These are phyloP conservation scores for Cephus rjabovi DNA, from an alignment of 2,888 invertebrate genomes.

Conservation along the genomic window DNA sequence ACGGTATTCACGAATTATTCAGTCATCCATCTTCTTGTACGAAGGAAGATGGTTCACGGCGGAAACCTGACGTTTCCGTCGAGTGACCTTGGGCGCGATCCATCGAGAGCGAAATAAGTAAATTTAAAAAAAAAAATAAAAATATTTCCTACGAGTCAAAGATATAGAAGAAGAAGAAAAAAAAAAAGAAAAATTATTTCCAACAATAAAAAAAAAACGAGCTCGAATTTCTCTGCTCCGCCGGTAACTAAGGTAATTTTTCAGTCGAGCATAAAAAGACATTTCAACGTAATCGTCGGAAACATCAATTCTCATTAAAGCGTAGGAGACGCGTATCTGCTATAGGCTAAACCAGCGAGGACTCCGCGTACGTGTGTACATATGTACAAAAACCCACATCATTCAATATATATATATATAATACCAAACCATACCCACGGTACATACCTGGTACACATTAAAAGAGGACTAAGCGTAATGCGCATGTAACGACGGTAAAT, in stretches of 20 bases:
- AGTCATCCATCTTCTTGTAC: slow-evolving; percentile 1
- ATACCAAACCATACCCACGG: not conserved
- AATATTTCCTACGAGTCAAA: not conserved
- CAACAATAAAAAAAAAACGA: not conserved
- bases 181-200: too few species aligned
- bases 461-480: not conserved
- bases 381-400: not conserved
- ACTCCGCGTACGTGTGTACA: not conserved
- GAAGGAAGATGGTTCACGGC: not conserved
- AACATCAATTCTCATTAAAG: slow-evolving; percentile 59
- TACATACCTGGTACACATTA: slow-evolving; percentile 5
- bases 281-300: slow-evolving; percentile 57
- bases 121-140: not conserved
- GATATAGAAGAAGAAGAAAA: not conserved
- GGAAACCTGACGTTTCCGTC: not conserved
- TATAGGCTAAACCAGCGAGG: slow-evolving; percentile 26
- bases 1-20: not conserved
- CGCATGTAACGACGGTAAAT: not conserved
- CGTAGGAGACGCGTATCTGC: slow-evolving; percentile 49
- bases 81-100: not conserved
- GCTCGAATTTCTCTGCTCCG: not conserved
- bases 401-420: not conserved
- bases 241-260: slow-evolving; percentile 35
- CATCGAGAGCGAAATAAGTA: not conserved
- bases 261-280: slow-evolving; percentile 31